These are phyloP conservation scores for Sylvilagus floridanus DNA, from an alignment of 2,797 vertebrate species.

Conservation along the genomic window DNA sequence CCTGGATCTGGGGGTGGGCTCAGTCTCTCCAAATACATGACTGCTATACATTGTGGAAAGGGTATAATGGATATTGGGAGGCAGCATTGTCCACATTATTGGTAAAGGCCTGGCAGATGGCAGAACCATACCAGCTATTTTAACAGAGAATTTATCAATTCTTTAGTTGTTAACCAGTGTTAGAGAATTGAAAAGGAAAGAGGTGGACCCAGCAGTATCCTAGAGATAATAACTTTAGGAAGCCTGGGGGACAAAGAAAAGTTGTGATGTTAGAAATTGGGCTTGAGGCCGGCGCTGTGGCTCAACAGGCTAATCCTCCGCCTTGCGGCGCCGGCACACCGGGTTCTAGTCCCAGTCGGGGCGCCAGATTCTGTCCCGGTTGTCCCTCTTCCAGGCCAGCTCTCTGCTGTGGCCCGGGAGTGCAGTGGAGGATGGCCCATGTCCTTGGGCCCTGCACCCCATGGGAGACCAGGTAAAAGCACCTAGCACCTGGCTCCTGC, in stretches of 20 bases:
- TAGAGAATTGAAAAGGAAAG: constrained; percentile 18
- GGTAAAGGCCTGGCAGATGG: background rate
- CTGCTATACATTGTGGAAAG: background rate
- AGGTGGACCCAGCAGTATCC: background rate
- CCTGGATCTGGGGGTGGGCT: background rate
- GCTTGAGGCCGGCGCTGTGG: too few relatives aligned
- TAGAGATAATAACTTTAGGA: background rate
- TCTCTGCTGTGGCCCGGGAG: too few relatives aligned
- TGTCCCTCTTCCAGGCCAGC: too few relatives aligned
- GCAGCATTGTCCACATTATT: background rate
- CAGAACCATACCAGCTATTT: background rate
- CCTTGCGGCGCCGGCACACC: too few relatives aligned
- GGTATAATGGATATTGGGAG: background rate
- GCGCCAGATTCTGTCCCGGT: too few relatives aligned
- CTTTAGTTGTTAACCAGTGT: background rate
- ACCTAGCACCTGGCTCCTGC: too few relatives aligned
- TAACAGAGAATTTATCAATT: constrained; percentile 1
- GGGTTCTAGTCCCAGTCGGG: too few relatives aligned
- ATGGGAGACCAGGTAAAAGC: too few relatives aligned
- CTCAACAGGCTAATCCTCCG: too few relatives aligned
- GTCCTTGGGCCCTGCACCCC: too few relatives aligned
- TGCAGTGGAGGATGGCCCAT: too few relatives aligned
- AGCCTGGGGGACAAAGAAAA: constrained; percentile 19
- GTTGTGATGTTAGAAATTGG: background rate
- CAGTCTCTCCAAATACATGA: background rate